Percentiles rank a stretch among this genome's conserved stretches.
Conservation (phyloP, 2,888 invertebrate genomes). For the Melipona beecheii region DNA sequence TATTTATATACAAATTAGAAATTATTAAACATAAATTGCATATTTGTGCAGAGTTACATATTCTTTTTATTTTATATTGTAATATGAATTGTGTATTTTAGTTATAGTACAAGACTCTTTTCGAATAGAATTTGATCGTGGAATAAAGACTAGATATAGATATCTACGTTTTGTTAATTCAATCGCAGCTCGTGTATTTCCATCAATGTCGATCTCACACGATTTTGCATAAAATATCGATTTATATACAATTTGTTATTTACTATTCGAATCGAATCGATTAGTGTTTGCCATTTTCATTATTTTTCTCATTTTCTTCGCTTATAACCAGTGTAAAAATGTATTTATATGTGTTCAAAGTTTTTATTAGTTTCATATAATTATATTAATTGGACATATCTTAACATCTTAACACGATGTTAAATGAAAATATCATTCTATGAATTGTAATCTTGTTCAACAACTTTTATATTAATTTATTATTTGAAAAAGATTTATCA, state of each 20-base stretch:
- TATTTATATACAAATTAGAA: neutral
- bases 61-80: neutral
- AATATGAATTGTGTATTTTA: neutral
- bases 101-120: neutral
- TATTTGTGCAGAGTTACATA: neutral
- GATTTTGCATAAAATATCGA: slow-evolving; percentile 36
- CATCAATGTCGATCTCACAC: slow-evolving; percentile 28
- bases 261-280: slow-evolving; percentile 30
- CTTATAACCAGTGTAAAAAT: neutral
- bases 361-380: slow-evolving; percentile 11
- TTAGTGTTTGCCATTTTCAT: slow-evolving; percentile 26
- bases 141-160: slow-evolving; percentile 3
- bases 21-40: neutral
- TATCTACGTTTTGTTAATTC: slow-evolving; percentile 17
- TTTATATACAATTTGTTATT: slow-evolving; percentile 44
- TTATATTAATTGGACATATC: neutral
- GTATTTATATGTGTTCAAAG: neutral
- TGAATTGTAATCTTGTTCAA: neutral
- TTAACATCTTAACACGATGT: neutral
- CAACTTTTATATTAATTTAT: neutral
- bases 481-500: neutral
- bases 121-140: neutral
- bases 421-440: neutral
- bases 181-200: slow-evolving; percentile 21
- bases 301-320: slow-evolving; percentile 5